Evolutionary conservation across 1,140 invertebrate genomes (phyloP), one percentile per base, ranked within the genome.

Genomic region (Cyclargus thomasi): DNA sequence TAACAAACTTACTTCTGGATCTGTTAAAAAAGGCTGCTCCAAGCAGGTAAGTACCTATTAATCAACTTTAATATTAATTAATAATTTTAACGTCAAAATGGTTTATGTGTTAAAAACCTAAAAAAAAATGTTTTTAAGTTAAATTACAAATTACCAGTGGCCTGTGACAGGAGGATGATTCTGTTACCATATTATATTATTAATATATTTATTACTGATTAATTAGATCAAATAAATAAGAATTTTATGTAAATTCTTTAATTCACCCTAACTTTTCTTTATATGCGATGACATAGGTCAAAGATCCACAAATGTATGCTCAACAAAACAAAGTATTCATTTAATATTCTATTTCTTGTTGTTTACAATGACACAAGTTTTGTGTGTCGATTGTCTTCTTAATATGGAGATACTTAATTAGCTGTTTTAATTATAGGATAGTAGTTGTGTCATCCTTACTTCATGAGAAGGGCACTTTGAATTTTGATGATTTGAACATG

Each of bases 1-100:
- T 98, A 0, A 98, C 97, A 0, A 91, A 94, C 68, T 82, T 98
- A 16, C 83, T 99, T 0, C 74, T 98, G 64, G 91, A 93, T 70
- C 86, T 83, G 57, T 88, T 92, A 64, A 93, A 92, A 70, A 88
- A 88, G 64, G 88, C 91, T 2, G 75, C 91, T 21, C 92, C 92
- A 11, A 92, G 92, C 73, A 90, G 92, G 78, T 92, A 91, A 78
- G 86, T 80, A 36, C 10, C 23, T n/a, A 11, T 8, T 62, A 18
- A 53, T 64, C 22, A 62, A 14, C 29, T 8, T 3, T 29, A 29
- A 29, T 29, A 29, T 29, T 29, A n/a, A 7, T 29, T 29, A 29
- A 3, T 6, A 8, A 5, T n/a, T n/a, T n/a, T n/a, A n/a, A n/a
- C n/a, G n/a, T n/a, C n/a, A n/a, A n/a, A n/a, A n/a, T n/a, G n/a